Conservation (phyloP, 1,140 invertebrate genomes). For the Drosophila equinoxialis region DNA sequence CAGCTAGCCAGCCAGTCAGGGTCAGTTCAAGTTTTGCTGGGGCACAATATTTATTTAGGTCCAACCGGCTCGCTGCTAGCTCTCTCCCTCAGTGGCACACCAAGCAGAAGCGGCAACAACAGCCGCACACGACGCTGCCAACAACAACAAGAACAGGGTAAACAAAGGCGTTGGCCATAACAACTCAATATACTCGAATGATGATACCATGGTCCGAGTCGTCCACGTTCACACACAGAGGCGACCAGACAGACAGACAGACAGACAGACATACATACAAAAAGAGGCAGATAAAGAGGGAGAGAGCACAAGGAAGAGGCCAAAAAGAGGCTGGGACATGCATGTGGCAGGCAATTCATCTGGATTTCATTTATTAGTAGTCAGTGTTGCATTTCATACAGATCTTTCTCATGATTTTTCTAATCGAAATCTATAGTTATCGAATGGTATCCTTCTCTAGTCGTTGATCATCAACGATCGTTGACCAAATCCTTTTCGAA, state of each 20-base stretch:
- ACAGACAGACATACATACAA: constrained; percentile 8
- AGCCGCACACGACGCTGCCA: constrained; percentile 69
- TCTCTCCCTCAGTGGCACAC: constrained; percentile 32
- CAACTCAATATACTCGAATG: constrained; percentile 72
- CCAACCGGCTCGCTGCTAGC: constrained; percentile 61
- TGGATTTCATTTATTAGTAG: constrained; percentile 61
- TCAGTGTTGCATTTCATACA: background rate
- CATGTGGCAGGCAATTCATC: constrained; percentile 25
- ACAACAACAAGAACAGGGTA: constrained; percentile 55
- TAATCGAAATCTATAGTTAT: too few relatives aligned
- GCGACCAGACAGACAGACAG: constrained; percentile 18
- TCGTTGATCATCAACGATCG: too few relatives aligned
- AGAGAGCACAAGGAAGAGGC: constrained; percentile 5
- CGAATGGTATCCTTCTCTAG: too few relatives aligned
- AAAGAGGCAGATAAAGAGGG: constrained; percentile 7
- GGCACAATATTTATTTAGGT: constrained; percentile 67
- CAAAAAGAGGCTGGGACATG: background rate
- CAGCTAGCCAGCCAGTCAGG: constrained; percentile 33
- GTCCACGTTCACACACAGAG: constrained; percentile 22
- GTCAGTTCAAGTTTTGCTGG: constrained; percentile 45
- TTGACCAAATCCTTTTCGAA: too few relatives aligned
- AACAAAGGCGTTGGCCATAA: constrained; percentile 80
- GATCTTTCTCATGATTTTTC: too few relatives aligned
- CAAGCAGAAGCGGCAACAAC: constrained; percentile 29
- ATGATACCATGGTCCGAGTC: background rate